Evolutionary conservation across 2,113 vertebrate genomes (phyloP).

Genomic region (Gasterosteus nipponicus): DNA sequence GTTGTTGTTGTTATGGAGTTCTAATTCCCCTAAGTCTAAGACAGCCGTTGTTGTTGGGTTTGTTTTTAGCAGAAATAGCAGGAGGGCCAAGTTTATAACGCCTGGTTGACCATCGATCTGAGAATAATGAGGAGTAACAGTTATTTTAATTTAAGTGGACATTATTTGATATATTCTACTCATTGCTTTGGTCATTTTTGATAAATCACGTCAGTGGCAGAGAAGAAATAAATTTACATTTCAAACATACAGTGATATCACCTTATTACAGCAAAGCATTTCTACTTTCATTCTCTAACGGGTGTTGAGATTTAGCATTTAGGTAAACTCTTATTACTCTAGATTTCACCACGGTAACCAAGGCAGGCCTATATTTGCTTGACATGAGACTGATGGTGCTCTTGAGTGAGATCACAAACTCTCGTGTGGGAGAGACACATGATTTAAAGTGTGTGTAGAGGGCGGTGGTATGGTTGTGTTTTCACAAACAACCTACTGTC

Average conservation of each 20-base stretch:
- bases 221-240: neutral
- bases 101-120: slow-evolving; percentile 15
- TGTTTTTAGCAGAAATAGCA: slow-evolving; percentile 54
- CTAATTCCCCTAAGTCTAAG: slow-evolving; percentile 59
- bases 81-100: slow-evolving; percentile 1
- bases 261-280: neutral
- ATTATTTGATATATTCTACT: neutral
- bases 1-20: slow-evolving; percentile 68
- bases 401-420: neutral
- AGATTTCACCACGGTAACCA: neutral
- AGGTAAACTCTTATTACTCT: neutral
- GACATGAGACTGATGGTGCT: neutral
- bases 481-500: slow-evolving; percentile 19
- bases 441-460: neutral
- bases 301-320: neutral
- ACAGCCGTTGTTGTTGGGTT: slow-evolving; percentile 46
- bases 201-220: neutral
- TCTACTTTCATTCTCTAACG: neutral
- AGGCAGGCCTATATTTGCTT: neutral
- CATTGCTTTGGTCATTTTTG: neutral
- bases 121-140: slow-evolving; percentile 19
- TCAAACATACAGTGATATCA: neutral
- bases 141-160: neutral
- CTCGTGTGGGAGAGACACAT: neutral
- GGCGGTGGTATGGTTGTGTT: neutral